Base-by-base conservation (phyloP, 2,113 vertebrate species). In the Xiphophorus maculatus region DNA sequence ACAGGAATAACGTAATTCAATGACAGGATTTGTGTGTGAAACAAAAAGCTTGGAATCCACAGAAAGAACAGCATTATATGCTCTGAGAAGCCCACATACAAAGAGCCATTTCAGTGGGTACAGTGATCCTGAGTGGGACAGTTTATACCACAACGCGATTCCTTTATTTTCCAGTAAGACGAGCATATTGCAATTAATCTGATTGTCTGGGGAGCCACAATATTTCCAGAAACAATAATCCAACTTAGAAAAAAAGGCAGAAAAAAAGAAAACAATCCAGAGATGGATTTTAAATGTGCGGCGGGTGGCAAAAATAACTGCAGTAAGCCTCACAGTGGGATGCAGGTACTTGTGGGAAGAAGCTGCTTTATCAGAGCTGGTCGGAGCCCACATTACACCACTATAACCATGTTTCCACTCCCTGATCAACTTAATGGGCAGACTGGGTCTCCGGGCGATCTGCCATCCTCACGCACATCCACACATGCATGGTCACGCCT, bases 331-430 rank as follows among this genome's bases (percentile, higher is more conserved):
- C 60, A 67, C 44, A 65, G 48, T 80, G 71, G 60, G 82, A 71
- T 14, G 25, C 65, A 74, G 65, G 61, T 40, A 54, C 37, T 76
- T 27, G 63, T 66, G 73, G 64, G 83, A 35, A 68, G 76, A 76
- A 70, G 66, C 60, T 44, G 62, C 73, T 86, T 86, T 90, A 85
- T 92, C 85, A 82, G 85, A 88, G 82, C 80, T 71, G 83, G 63
- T 92, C 89, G 91, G 86, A 80, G 80, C 64, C 74, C 83, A 89
- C 64, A 87, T 90, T 88, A 89, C 84, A 86, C 80, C 77, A 85
- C 79, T 64, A 76, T 83, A 90, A 90, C 76, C 63, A 82, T 69
- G 73, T 83, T 83, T 78, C 76, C 69, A 76, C 73, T 82, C 76
- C 76, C 89, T 84, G 84, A 77, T 87, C 83, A 83, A 89, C 87